Base-by-base conservation (phyloP, 1,140 invertebrate genomes). In the Spodoptera litura region DNA sequence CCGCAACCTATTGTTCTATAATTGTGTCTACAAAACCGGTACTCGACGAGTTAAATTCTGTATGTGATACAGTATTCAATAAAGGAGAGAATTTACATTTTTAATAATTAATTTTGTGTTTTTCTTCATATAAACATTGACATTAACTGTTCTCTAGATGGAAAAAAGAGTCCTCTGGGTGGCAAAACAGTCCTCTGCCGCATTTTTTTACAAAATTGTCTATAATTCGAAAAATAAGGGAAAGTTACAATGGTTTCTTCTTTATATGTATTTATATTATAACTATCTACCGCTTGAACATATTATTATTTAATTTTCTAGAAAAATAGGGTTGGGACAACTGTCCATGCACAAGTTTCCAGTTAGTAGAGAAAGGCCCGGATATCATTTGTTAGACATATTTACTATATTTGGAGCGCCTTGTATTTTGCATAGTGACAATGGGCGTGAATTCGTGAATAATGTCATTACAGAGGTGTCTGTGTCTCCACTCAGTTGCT, bases 361-460 rank as follows among this genome's bases (percentile, higher is more conserved):
- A 68, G 62, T 78, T 78, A 78, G 75, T 68, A 78, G 75, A 78
- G 62, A 78, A 78, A 78, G 75, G 75, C 75, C 75, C 75, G 51
- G 51, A 52, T 52, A 55, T 55, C 53, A 55, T 15, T 55, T 13
- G n/a, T 55, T 55, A 15, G n/a, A 31, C 4, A 31, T 31, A 31
- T 31, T 31, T 31, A 31, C 27, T 4, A 31, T 31, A 31, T 31
- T 31, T 31, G 27, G 27, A 31, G 27, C 27, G 27, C 27, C 27
- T 31, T 31, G 27, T 31, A 31, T 31, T 31, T 31, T 31, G 4
- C 27, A 31, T 31, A 31, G 27, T 31, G 27, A 31, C 27, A 31
- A 31, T 31, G 27, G 27, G 27, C 27, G 27, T 31, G 27, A 31
- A 31, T 31, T 31, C 27, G 27, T 31, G 27, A 31, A 31, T 31